Percentiles rank a stretch among this genome's conserved stretches.
Conservation (phyloP, 1,140 invertebrate genomes). For the Ptiloglossa arizonensis region DNA sequence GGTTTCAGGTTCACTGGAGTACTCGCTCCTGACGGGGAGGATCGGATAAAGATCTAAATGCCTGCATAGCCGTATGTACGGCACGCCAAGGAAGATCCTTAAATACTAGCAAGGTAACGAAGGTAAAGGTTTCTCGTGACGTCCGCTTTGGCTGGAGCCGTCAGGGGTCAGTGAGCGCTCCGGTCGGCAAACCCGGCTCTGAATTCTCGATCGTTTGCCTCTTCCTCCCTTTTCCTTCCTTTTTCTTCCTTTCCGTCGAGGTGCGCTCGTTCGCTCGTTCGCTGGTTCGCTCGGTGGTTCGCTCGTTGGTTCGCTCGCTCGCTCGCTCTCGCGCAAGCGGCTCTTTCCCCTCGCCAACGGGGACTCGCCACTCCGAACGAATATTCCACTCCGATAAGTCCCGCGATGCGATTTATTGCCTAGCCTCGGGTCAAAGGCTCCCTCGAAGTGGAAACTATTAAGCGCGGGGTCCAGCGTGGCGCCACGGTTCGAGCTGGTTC, state of each 20-base stretch:
- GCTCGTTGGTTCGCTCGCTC: neutral
- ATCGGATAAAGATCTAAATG: constrained; percentile 70
- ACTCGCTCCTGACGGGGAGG: constrained; percentile 61
- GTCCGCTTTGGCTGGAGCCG: constrained; percentile 66
- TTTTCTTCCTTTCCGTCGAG: constrained; percentile 22
- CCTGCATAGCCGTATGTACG: constrained; percentile 64
- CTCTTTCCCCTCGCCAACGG: constrained; percentile 52
- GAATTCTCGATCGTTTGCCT: constrained; percentile 64
- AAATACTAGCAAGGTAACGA: constrained; percentile 70
- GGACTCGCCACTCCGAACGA: constrained; percentile 64
- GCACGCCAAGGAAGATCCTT: constrained; percentile 67
- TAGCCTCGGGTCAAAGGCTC: constrained; percentile 66
- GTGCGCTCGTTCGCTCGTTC: constrained; percentile 11
- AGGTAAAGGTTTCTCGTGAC: constrained; percentile 71
- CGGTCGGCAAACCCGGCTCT: constrained; percentile 68
- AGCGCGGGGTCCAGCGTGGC: constrained; percentile 58
- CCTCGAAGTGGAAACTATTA: constrained; percentile 73
- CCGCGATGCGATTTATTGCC: constrained; percentile 73
- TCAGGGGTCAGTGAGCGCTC: constrained; percentile 72
- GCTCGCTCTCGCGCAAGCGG: neutral
- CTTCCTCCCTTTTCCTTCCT: constrained; percentile 17
- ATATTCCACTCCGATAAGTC: constrained; percentile 66
- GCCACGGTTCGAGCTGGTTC: constrained; percentile 60
- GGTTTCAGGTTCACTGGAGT: constrained; percentile 68
- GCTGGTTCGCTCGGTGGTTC: constrained; percentile 4